Percentiles rank a stretch among this genome's conserved stretches.
These are phyloP conservation scores for Oxycera nigricornis DNA, from an alignment of 2,888 invertebrate genomes.

Conservation along the genomic window DNA sequence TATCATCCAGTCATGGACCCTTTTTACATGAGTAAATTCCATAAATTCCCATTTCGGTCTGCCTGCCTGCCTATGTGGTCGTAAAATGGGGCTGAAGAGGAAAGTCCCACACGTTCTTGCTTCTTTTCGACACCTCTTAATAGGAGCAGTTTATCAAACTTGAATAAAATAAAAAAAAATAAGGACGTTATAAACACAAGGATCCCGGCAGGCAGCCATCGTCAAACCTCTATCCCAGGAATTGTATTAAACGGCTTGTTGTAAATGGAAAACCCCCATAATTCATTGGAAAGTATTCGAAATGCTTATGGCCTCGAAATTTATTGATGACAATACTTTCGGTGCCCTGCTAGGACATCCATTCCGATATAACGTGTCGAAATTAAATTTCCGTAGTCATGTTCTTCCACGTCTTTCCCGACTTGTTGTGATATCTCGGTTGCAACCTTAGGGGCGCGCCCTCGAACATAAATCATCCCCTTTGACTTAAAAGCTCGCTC, in stretches of 20 bases:
- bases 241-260: neutral
- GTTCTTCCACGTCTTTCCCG: constrained; percentile 26
- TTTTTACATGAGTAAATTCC: constrained; percentile 14
- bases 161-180: constrained; percentile 28
- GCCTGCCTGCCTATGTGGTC: too few relatives aligned
- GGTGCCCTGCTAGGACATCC: constrained; percentile 32
- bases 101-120: neutral
- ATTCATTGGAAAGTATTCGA: constrained; percentile 15
- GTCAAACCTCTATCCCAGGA: neutral
- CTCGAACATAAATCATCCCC: constrained; percentile 32
- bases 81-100: neutral
- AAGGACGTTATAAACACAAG: constrained; percentile 15
- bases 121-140: constrained; percentile 10
- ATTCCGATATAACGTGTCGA: constrained; percentile 40
- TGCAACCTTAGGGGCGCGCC: neutral
- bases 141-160: constrained; percentile 30
- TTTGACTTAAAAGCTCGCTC: constrained; percentile 35
- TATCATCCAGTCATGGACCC: constrained; percentile 1
- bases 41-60: constrained; percentile 15
- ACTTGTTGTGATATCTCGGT: constrained; percentile 5
- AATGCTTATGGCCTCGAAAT: constrained; percentile 34
- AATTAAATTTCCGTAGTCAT: constrained; percentile 39
- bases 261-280: constrained; percentile 13
- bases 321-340: constrained; percentile 33
- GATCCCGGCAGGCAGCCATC: neutral